These are phyloP conservation scores for Melanotaenia trifasciata DNA, from an alignment of 2,797 vertebrate species.

Conservation along the genomic window DNA sequence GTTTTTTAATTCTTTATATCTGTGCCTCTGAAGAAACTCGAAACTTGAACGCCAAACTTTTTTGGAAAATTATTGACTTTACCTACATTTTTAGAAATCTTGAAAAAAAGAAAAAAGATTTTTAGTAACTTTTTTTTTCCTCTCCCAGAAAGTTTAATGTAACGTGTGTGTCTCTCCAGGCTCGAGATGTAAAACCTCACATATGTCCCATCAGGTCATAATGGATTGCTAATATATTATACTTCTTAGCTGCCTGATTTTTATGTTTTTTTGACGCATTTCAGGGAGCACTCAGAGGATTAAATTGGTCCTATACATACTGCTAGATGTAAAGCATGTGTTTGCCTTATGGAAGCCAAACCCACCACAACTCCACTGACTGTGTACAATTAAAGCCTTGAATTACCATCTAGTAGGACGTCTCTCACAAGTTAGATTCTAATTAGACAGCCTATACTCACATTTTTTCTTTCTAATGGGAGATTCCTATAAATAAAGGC, in stretches of 20 bases:
- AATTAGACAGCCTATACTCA: slow-evolving; percentile 74
- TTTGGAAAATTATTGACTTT: not conserved
- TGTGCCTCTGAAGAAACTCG: not conserved
- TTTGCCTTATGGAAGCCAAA: slow-evolving; percentile 39
- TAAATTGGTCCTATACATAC: slow-evolving; percentile 1
- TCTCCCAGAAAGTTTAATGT: not conserved
- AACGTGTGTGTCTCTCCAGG: not conserved
- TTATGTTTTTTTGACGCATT: slow-evolving; percentile 11
- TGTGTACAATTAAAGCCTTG: slow-evolving; percentile 70
- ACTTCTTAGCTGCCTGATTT: not conserved
- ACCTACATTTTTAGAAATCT: not conserved
- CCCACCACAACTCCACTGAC: slow-evolving; percentile 46
- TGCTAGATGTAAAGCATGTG: slow-evolving; percentile 26
- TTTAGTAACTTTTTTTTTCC: no score
- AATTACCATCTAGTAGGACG: slow-evolving; percentile 70
- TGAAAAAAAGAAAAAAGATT: no score
- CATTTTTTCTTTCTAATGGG: slow-evolving; percentile 77
- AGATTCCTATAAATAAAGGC: slow-evolving; percentile 77
- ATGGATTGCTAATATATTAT: not conserved
- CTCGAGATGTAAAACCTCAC: not conserved
- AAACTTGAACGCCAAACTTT: not conserved
- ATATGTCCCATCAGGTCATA: not conserved
- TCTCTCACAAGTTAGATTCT: slow-evolving; percentile 67
- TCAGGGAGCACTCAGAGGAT: slow-evolving; percentile 1
- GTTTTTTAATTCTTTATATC: not conserved